phyloP scores from a whole-genome alignment of 2,797 vertebrate species.

The Ciconia nigra region DNA sequence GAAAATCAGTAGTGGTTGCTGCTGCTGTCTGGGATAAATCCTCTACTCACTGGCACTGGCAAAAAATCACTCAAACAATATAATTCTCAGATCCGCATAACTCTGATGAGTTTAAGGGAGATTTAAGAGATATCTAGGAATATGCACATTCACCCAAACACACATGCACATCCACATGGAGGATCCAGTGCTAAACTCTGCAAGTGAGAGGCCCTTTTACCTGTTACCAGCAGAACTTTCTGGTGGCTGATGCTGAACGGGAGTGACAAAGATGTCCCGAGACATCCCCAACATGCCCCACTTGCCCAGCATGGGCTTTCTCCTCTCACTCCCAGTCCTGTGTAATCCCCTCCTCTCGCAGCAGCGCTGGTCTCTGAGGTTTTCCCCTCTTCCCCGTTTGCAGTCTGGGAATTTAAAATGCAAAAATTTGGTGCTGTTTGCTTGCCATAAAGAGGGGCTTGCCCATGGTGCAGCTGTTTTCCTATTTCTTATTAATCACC shows the following conservation, averaged over 20 bases:
- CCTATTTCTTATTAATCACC: neutral
- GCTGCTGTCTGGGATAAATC: neutral
- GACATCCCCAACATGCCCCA: too few relatives aligned
- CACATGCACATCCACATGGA: too few relatives aligned
- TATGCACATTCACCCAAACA: neutral
- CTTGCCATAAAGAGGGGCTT: neutral
- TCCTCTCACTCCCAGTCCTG: neutral
- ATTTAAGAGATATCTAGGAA: neutral
- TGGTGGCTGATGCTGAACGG: accelerated
- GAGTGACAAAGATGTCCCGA: accelerated
- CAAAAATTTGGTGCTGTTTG: neutral
- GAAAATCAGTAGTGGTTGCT: neutral
- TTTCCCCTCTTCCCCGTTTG: neutral
- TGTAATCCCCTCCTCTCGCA: accelerated
- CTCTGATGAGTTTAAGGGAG: neutral
- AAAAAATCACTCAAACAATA: neutral
- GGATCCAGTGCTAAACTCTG: neutral
- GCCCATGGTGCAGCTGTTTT: neutral
- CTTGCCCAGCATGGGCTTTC: neutral
- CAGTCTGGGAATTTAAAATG: neutral
- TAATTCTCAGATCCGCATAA: neutral
- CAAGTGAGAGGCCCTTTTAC: neutral
- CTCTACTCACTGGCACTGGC: neutral
- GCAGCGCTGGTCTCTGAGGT: neutral
- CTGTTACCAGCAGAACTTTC: neutral